Evolutionary conservation across 2,797 vertebrate genomes (phyloP), one percentile per base, ranked within the genome.

Genomic region (Syngnathus acus): DNA sequence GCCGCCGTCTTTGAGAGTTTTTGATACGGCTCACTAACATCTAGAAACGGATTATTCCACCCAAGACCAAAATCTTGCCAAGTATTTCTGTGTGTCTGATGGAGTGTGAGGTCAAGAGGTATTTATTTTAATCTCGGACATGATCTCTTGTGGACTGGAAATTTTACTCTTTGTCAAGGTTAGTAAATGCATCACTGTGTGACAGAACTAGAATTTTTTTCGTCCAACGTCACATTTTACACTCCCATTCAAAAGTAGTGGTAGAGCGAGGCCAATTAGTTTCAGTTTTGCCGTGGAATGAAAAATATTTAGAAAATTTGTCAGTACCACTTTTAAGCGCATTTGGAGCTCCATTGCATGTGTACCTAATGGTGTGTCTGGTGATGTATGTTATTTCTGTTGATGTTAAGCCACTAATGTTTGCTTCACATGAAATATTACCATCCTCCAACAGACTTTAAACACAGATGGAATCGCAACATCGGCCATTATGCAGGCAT

Each of bases 401-500:
- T 57, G 55, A 57, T 57, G 26, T 38, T 38, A 57, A 57, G 16
- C 32, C 23, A 37, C 32, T 8, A 7, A 17, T 57, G 32, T 37
- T 57, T 37, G 32, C 14, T 7, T 57, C 55, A 57, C 26, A 16
- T 57, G 55, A 54, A 13, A 54, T 57, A 57, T 57, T 37, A 37
- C 32, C 26, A 8, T 37, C 55, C 32, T 57, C 2, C 26, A 32
- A 37, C 23, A 26, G 54, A 55, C 54, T 57, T 57, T 17, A 37
- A 57, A 57, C 26, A 16, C 55, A 57, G 26, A 57, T 57, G 55
- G 55, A 32, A 57, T 14, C 13, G 5, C 14, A 57, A 37, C 55
- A 57, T 57, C 26, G 32, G 61, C 40, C 54, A 51, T 51, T 55
- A 61, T 69, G 43, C 9, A 58, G 38, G 57, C 38, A 37, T 3